Base-by-base conservation (phyloP, 1,140 invertebrate genomes). In the Nilaparvata lugens region DNA sequence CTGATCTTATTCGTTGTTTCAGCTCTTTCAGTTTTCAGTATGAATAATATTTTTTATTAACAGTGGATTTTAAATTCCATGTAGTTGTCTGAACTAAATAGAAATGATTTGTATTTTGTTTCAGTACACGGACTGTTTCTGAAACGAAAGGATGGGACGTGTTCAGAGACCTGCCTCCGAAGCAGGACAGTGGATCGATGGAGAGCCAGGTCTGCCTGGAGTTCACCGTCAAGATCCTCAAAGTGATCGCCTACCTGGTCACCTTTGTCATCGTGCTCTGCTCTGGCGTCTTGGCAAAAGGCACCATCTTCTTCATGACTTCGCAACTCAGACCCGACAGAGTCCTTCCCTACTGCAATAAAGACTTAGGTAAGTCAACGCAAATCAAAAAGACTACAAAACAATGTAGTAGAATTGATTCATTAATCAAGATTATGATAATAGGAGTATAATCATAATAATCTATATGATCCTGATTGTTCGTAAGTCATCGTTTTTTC, bases 91-190 rank as follows among this genome's bases (percentile, higher is more conserved):
- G 18, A n/a, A 58, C 40, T 16, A 19, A 61, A 45, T 57, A 21
- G 4, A n/a, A n/a, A n/a, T n/a, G n/a, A n/a, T n/a, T n/a, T 52
- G 19, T 31, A n/a, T 38, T 52, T 35, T 58, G 16, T 66, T 67
- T 23, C 78, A 93, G 90, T 70, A 87, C 88, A 73, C 78, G 90
- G 65, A 91, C 88, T 45, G 83, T 91, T 62, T 82, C 82, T 69
- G 91, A 94, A 72, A 93, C 89, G 60, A 94, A 94, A 86, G 89
- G 87, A 83, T 96, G 93, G 93, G 93, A 96, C 80, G 91, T 95
- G 14, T 96, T 96, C 77, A 78, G 91, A 70, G 87, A 92, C 73
- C 87, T 91, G 56, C 92, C 92, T 7, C 85, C 85, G 58, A 91
- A 92, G 72, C 83, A 86, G 68, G 90, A 93, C 72, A 90, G 88